A percentile compares a stretch with the other conserved stretches of the same genome.
These are phyloP conservation scores for Apodemus agrarius DNA, from an alignment of 2,797 vertebrate species.

Conservation along the genomic window DNA sequence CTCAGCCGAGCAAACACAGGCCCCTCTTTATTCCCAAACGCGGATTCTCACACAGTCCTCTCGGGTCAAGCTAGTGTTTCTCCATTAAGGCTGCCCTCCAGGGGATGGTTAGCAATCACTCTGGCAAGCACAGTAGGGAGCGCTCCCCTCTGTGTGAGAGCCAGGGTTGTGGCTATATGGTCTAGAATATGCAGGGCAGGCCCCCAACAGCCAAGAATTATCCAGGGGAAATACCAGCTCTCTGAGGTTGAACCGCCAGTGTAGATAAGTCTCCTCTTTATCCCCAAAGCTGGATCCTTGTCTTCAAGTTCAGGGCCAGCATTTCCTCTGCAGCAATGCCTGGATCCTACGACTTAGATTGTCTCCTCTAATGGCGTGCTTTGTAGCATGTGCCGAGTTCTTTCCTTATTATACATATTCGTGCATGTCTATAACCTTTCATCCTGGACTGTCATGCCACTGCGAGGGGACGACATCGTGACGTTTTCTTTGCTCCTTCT, in stretches of 20 bases:
- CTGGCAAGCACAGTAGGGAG: neutral
- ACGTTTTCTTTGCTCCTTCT: neutral
- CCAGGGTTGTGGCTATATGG: neutral
- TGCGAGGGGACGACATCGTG: no score
- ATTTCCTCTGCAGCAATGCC: neutral
- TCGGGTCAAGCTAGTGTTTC: conserved; percentile 12
- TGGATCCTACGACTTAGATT: neutral
- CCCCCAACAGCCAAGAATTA: neutral
- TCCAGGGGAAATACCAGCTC: neutral
- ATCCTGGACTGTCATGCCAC: neutral
- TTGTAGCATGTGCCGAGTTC: neutral
- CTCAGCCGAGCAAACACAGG: conserved; percentile 52
- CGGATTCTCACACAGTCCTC: conserved; percentile 29
- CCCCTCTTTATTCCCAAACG: conserved; percentile 60
- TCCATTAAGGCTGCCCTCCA: neutral
- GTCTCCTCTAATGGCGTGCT: no score
- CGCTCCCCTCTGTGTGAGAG: neutral
- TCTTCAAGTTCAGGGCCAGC: neutral
- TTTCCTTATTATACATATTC: neutral
- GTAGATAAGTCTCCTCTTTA: neutral
- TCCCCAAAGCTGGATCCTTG: neutral
- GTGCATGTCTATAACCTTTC: neutral
- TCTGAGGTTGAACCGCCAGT: neutral
- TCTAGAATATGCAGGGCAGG: neutral
- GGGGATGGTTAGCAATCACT: conserved; percentile 9